Evolutionary conservation across 2,797 vertebrate species (phyloP).

Genomic region (Tachyglossus aculeatus): DNA sequence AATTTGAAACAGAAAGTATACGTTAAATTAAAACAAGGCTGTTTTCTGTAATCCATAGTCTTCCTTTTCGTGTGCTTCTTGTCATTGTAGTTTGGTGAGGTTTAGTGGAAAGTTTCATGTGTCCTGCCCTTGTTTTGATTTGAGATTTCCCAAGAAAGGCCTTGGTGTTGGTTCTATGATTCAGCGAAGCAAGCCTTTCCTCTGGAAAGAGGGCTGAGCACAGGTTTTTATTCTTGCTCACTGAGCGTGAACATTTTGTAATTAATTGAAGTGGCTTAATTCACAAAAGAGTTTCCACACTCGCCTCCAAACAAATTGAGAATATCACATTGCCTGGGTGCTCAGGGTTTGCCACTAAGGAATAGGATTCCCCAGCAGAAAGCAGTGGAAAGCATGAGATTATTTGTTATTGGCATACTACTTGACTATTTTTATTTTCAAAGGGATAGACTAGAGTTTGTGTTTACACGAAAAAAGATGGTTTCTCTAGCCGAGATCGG

Average conservation of each 20-base stretch:
- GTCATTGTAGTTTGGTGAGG: conserved; percentile 21
- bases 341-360: neutral
- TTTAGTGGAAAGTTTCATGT: conserved; percentile 31
- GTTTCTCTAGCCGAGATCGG: neutral
- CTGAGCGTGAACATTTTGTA: conserved; percentile 4
- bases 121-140: conserved; percentile 18
- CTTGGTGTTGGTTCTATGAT: neutral
- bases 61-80: neutral
- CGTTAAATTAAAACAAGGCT: neutral
- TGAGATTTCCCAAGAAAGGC: neutral
- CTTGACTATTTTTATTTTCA: neutral
- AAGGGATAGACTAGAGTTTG: neutral
- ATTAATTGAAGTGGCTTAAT: neutral
- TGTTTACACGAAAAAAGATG: neutral
- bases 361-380: neutral
- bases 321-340: neutral
- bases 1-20: conserved; percentile 39
- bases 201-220: neutral
- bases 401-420: neutral
- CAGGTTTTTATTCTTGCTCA: conserved; percentile 18
- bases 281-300: neutral
- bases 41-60: neutral
- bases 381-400: neutral
- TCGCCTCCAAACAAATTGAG: conserved; percentile 3
- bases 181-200: neutral